A percentile compares a stretch with the other conserved stretches of the same genome.
Evolutionary conservation across 2,888 invertebrate genomes (phyloP).

Genomic region (Callyntrura sp.): DNA sequence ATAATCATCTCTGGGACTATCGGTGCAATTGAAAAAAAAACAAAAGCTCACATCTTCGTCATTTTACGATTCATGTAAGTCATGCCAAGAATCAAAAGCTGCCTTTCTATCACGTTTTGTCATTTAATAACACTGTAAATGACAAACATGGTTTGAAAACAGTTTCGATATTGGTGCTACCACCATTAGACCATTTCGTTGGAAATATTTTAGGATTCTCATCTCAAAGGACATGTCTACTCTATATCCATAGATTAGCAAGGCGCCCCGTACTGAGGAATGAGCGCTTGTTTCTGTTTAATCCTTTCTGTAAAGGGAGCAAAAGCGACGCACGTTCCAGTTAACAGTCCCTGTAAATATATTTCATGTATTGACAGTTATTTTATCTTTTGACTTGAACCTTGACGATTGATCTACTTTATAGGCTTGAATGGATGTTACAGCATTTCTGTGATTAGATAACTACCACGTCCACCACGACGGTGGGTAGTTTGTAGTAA

Average conservation of each 20-base stretch:
- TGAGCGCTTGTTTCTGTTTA: not conserved
- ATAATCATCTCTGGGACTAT: slow-evolving; percentile 47
- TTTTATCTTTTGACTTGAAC: slow-evolving; percentile 7
- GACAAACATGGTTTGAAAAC: slow-evolving; percentile 7
- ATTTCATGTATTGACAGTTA: slow-evolving; percentile 51
- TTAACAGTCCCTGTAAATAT: not conserved
- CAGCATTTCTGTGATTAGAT: slow-evolving; percentile 20
- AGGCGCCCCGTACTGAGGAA: not conserved
- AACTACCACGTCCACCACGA: not conserved
- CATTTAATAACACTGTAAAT: slow-evolving; percentile 42
- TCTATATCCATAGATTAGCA: not conserved
- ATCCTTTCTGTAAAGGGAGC: not conserved
- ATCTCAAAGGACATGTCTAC: not conserved
- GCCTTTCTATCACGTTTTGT: slow-evolving; percentile 18
- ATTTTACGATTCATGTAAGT: slow-evolving; percentile 50
- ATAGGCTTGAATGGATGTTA: not conserved
- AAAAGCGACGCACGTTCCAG: slow-evolving; percentile 43
- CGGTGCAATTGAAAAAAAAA: slow-evolving; percentile 13
- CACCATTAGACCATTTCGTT: not conserved
- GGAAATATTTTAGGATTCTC: too few species aligned
- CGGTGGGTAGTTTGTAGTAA: not conserved
- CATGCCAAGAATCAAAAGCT: slow-evolving; percentile 47
- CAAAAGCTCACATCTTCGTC: slow-evolving; percentile 46
- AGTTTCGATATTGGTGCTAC: not conserved
- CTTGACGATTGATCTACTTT: slow-evolving; percentile 39